phyloP scores from a whole-genome alignment of 2,888 invertebrate genomes.

The Cryptus viduatorius region DNA sequence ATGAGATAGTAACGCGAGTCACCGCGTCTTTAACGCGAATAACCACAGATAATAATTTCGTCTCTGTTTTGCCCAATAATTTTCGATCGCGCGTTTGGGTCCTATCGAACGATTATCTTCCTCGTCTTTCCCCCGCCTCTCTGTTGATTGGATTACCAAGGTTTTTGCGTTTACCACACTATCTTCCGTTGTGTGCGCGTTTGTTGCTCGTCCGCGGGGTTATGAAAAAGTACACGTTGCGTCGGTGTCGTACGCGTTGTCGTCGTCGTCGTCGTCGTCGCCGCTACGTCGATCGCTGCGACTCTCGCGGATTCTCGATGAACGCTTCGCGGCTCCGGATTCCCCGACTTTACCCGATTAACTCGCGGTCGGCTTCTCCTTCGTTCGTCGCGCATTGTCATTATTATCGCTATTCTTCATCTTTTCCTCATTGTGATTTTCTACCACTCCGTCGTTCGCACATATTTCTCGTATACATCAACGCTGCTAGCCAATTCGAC shows the following conservation, averaged over 20 bases:
- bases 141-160: slow-evolving; percentile 21
- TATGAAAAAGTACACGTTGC: slow-evolving; percentile 37
- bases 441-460: too few relatives aligned
- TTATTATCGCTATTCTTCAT: not conserved
- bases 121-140: not conserved
- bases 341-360: slow-evolving; percentile 36
- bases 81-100: not conserved
- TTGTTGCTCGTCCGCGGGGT: slow-evolving; percentile 58
- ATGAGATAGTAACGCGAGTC: not conserved
- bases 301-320: slow-evolving; percentile 51
- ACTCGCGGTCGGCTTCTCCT: not conserved
- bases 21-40: not conserved
- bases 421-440: not conserved
- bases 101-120: not conserved
- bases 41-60: not conserved
- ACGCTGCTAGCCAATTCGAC: too few relatives aligned
- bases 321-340: slow-evolving; percentile 13
- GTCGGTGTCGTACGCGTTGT: too few relatives aligned
- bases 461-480: too few relatives aligned
- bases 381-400: not conserved
- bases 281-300: slow-evolving; percentile 53
- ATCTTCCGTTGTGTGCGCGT: slow-evolving; percentile 44
- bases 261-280: slow-evolving; percentile 11
- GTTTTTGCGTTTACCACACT: slow-evolving; percentile 46
- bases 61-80: not conserved